Evolutionary conservation across 2,797 vertebrate genomes (phyloP), one percentile per base, ranked within the genome.

Genomic region (Selene dorsalis): DNA sequence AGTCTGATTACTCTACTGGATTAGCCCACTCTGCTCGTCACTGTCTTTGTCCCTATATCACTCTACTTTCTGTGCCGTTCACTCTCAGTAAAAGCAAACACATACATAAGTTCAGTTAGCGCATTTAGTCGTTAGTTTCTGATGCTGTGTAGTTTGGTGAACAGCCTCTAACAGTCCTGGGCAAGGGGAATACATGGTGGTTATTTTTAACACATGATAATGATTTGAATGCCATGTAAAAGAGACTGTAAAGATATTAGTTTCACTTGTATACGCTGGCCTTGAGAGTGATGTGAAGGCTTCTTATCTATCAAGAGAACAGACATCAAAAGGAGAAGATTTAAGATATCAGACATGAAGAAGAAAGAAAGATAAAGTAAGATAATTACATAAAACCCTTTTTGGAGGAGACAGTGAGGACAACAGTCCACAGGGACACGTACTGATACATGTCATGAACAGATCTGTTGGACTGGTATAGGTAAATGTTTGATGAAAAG

Each of bases 1-100:
- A 76, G 85, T 89, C 87, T 87, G 84, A 89, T 91, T 86, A 88
- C 77, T 81, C 73, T 77, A 58, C 47, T 78, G 89, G 91, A 93
- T 92, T 92, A 92, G 81, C 82, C 73, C 75, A 73, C 72, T 50
- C 39, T 55, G 75, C 48, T 61, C 73, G 73, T 65, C 75, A 56
- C 73, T 74, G 74, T 82, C 41, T 63, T 71, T 63, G 50, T 64
- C 41, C 59, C 35, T 50, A 22, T 28, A 28, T 63, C 38, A 18
- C 65, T 64, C 55, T 41, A 60, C 75, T 70, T 24, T 79, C 67
- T 67, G 68, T 32, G 17, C 10, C 26, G 28, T 57, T 45, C 43
- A 60, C 35, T 48, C 32, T 55, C 14, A 55, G 22, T 30, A 69
- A 60, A 35, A 43, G 14, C 48, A 55, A 73, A 72, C 14, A 10